Evolutionary conservation across 2,797 vertebrate species (phyloP).

Genomic region (Lophius americanus): DNA sequence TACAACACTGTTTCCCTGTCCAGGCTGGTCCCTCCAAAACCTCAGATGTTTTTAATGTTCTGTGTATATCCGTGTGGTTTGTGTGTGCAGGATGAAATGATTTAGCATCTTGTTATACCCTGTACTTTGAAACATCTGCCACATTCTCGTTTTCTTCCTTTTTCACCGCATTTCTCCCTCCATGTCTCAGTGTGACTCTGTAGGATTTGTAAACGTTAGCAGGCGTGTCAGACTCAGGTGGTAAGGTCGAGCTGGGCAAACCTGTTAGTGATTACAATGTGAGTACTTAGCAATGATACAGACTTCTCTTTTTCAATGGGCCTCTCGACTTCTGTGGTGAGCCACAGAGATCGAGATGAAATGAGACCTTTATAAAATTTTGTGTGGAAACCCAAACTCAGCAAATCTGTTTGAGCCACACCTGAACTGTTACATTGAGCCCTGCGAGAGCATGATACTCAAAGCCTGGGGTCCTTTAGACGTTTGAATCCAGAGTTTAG

Average conservation of each 20-base stretch:
- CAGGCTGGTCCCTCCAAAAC: conserved; percentile 19
- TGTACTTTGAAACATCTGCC: conserved; percentile 21
- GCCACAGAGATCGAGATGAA: not conserved
- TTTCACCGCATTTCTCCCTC: not conserved
- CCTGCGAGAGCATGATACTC: conserved; percentile 33
- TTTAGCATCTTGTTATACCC: conserved; percentile 26
- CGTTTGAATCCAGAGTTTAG: too few relatives aligned
- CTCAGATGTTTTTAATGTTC: conserved; percentile 52
- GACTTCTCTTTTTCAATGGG: conserved; percentile 53
- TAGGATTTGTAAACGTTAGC: conserved; percentile 23
- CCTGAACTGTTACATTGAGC: conserved; percentile 53
- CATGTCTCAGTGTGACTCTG: conserved; percentile 7
- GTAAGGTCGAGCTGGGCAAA: conserved; percentile 29
- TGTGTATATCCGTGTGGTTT: conserved; percentile 37
- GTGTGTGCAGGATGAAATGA: conserved; percentile 44
- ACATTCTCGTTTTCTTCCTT: conserved; percentile 21
- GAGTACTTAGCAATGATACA: conserved; percentile 57
- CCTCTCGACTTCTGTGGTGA: conserved; percentile 50
- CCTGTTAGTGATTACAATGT: conserved; percentile 70
- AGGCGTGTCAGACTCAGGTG: conserved; percentile 57
- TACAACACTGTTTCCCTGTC: not conserved
- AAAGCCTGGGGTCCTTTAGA: conserved; percentile 19
- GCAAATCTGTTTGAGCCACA: conserved; percentile 69
- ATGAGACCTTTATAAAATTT: conserved; percentile 69
- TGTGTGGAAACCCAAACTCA: conserved; percentile 73